A percentile compares a stretch with the other conserved stretches of the same genome.
Conservation (phyloP, 2,888 invertebrate species). For the Dioctria rufipes region DNA sequence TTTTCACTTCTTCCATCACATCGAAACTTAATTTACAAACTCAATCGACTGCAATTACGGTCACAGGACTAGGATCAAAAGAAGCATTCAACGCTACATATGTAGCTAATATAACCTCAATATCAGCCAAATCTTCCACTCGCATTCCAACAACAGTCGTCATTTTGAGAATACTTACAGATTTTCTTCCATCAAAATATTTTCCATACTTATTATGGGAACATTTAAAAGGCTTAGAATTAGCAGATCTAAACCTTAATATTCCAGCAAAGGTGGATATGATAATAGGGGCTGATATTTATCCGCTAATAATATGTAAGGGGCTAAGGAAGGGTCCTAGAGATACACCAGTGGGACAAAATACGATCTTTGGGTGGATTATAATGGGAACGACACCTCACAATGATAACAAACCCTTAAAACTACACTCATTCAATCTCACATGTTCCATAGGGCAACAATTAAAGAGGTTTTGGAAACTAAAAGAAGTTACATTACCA, state of each 20-base stretch:
- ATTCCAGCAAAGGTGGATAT: conserved; percentile 15
- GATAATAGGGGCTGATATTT: no score
- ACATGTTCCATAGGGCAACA: background rate
- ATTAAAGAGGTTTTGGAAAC: background rate
- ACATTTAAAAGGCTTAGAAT: background rate
- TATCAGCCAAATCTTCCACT: background rate
- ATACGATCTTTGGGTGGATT: conserved; percentile 10
- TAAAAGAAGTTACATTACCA: background rate
- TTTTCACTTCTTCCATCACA: background rate
- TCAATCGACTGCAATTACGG: background rate
- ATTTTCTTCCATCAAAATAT: conserved; percentile 11
- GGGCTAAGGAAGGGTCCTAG: conserved; percentile 4
- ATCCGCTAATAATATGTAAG: background rate
- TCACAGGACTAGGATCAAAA: conserved; percentile 5
- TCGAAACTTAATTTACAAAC: background rate
- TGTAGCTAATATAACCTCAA: background rate
- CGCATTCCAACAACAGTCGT: background rate
- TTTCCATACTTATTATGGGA: background rate
- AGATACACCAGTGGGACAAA: background rate
- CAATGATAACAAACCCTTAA: background rate
- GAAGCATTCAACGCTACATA: background rate
- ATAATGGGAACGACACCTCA: background rate
- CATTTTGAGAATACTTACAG: background rate
- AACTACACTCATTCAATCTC: background rate
- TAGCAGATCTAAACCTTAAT: conserved; percentile 10